A percentile compares a stretch with the other conserved stretches of the same genome.
Evolutionary conservation across 2,888 invertebrate genomes (phyloP).

Genomic region (Adelphocoris suturalis): DNA sequence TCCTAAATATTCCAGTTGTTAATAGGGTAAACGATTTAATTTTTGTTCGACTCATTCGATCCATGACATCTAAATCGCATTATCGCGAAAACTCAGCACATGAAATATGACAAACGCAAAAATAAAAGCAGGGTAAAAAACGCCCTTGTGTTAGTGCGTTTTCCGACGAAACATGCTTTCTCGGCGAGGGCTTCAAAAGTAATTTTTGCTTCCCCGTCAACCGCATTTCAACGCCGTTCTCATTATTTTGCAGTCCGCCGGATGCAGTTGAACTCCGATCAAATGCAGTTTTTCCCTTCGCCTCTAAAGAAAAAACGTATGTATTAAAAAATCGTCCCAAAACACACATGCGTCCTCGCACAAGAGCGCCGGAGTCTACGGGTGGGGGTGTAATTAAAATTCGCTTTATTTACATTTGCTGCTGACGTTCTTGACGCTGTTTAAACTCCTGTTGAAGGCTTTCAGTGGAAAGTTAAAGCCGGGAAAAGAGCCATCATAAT

Average conservation of each 20-base stretch:
- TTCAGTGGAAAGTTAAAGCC: not conserved
- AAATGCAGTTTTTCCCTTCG: constrained; percentile 24
- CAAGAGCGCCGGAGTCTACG: not conserved
- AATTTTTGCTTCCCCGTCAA: constrained; percentile 43
- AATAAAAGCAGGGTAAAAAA: constrained; percentile 10
- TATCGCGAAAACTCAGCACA: not conserved
- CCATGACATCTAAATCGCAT: constrained; percentile 6
- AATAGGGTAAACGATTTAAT: too few species aligned
- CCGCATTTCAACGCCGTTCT: constrained; percentile 10
- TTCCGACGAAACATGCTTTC: not conserved
- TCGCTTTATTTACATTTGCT: constrained; percentile 47
- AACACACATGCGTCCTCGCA: not conserved
- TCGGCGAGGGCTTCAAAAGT: constrained; percentile 32
- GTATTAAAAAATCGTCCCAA: constrained; percentile 7
- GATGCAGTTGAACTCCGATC: not conserved
- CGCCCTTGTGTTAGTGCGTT: not conserved
- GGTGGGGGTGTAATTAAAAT: constrained; percentile 14
- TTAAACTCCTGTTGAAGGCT: not conserved
- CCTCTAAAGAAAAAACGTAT: not conserved
- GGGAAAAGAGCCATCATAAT: constrained; percentile 10
- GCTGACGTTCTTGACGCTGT: not conserved
- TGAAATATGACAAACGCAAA: constrained; percentile 34
- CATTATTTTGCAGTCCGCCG: constrained; percentile 16
- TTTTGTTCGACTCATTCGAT: too few species aligned
- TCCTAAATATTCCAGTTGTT: too few species aligned